Evolutionary conservation across 2,113 vertebrate genomes (phyloP).

Genomic region (Eptesicus fuscus): DNA sequence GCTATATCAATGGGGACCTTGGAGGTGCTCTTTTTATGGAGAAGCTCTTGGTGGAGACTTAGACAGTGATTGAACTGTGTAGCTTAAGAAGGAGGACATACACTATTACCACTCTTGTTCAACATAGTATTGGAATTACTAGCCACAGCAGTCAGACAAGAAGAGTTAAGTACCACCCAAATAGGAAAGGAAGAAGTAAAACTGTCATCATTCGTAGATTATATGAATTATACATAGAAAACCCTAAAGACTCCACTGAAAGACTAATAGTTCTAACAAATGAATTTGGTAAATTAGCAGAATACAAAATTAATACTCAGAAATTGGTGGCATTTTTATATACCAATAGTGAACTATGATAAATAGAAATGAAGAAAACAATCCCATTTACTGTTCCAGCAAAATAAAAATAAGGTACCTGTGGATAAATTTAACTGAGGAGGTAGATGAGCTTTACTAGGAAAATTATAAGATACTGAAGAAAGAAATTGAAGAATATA

Average conservation of each 20-base stretch:
- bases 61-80: background rate
- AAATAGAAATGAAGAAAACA: too few species aligned
- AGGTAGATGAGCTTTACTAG: background rate
- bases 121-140: too few species aligned
- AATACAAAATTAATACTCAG: background rate
- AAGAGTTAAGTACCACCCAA: background rate
- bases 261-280: background rate
- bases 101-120: too few species aligned
- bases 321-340: background rate
- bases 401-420: too few species aligned
- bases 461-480: background rate
- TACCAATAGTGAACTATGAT: too few species aligned
- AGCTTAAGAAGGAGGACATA: too few species aligned
- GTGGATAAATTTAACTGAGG: too few species aligned
- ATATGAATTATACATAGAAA: background rate
- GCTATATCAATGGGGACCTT: background rate
- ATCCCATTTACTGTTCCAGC: too few species aligned
- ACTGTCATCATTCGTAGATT: background rate
- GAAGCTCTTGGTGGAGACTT: background rate
- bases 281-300: background rate
- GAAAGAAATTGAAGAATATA: background rate
- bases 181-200: background rate
- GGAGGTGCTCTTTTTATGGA: background rate
- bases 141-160: background rate
- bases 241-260: background rate